Conservation (phyloP, 2,797 vertebrate species). For the Champsocephalus esox region DNA sequence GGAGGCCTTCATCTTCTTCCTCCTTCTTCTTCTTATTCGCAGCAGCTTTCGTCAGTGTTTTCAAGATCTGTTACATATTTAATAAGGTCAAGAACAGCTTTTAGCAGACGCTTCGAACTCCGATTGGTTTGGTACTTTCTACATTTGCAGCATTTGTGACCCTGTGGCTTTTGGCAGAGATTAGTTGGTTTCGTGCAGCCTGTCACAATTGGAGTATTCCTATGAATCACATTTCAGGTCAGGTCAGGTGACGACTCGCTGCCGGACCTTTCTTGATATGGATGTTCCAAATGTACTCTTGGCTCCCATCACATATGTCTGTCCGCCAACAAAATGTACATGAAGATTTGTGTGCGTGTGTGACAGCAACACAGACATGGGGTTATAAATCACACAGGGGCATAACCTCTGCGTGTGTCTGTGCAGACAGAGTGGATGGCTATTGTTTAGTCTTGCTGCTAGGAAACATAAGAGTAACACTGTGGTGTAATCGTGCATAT, state of each 20-base stretch:
- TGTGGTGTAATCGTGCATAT: conserved; percentile 69
- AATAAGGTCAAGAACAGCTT: conserved; percentile 44
- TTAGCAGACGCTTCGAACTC: conserved; percentile 21
- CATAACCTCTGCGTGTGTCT: conserved; percentile 40
- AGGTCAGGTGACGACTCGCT: conserved; percentile 52
- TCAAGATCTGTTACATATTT: conserved; percentile 53
- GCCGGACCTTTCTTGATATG: conserved; percentile 50
- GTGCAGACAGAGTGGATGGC: conserved; percentile 40
- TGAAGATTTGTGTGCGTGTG: background rate
- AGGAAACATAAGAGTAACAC: conserved; percentile 74
- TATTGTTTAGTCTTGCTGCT: conserved; percentile 80
- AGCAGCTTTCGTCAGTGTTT: conserved; percentile 38
- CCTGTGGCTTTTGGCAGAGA: background rate
- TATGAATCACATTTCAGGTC: conserved; percentile 38
- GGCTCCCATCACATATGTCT: conserved; percentile 47
- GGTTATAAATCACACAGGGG: conserved; percentile 62
- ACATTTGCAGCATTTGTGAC: conserved; percentile 13
- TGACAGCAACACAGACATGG: conserved; percentile 45
- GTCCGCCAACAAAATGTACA: conserved; percentile 38
- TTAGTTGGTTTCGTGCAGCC: conserved; percentile 9
- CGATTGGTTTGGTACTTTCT: conserved; percentile 29
- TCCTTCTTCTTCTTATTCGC: background rate
- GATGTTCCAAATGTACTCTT: conserved; percentile 71
- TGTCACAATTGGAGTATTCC: conserved; percentile 30
- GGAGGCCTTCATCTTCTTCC: background rate